phyloP scores from a whole-genome alignment of 2,113 vertebrate genomes.

The Gambusia affinis region DNA sequence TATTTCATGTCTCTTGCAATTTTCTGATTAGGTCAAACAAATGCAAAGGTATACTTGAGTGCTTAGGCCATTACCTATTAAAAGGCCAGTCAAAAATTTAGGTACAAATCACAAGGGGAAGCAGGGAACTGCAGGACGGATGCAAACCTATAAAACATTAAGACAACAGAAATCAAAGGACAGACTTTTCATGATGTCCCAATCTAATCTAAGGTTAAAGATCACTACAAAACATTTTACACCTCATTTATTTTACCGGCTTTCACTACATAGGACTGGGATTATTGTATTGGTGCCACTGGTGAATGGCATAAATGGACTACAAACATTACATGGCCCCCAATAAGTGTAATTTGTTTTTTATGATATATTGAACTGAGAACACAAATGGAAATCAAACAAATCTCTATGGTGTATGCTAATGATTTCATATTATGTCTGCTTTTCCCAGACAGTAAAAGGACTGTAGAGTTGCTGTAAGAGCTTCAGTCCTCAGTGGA shows the following conservation, averaged over 20 bases:
- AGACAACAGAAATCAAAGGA: neutral
- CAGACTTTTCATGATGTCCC: neutral
- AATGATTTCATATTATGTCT: neutral
- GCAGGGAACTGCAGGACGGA: neutral
- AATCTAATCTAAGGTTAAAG: neutral
- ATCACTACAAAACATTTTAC: neutral
- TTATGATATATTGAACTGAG: neutral
- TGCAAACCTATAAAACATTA: neutral
- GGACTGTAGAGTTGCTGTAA: neutral
- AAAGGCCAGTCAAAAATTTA: too few species aligned
- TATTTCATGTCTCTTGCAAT: too few species aligned
- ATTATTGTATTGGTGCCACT: neutral
- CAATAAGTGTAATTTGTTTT: neutral
- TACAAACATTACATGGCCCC: neutral
- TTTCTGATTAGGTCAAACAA: too few species aligned
- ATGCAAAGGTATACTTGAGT: neutral
- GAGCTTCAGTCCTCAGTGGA: neutral
- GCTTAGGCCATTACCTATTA: neutral
- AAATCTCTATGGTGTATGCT: neutral
- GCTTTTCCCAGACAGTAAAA: neutral
- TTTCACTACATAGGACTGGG: neutral
- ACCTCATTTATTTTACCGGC: neutral
- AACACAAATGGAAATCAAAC: neutral
- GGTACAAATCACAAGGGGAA: too few species aligned
- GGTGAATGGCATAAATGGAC: neutral